These are phyloP conservation scores for Sturmia bella DNA, from an alignment of 2,888 invertebrate species.

Conservation along the genomic window DNA sequence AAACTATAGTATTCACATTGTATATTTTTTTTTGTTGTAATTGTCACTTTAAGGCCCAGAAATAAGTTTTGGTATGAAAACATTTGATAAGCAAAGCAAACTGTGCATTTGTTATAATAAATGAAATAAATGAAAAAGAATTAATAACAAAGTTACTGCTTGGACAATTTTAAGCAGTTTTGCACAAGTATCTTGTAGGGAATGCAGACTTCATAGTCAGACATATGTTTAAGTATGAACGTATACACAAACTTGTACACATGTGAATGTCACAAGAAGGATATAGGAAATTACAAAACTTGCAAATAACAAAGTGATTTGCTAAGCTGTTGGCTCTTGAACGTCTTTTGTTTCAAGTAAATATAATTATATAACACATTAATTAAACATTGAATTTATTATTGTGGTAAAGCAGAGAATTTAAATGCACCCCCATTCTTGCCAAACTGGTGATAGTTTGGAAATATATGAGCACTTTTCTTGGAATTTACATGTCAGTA, in stretches of 20 bases:
- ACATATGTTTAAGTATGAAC: not conserved
- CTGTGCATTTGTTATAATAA: not conserved
- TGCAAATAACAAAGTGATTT: not conserved
- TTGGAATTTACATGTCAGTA: not conserved
- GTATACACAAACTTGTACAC: not conserved
- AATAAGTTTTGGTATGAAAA: no score
- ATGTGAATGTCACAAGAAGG: no score
- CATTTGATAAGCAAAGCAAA: constrained; percentile 3
- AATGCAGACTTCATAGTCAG: not conserved
- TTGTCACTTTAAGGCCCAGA: no score
- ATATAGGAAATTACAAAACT: not conserved
- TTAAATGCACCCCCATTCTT: not conserved
- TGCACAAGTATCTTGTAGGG: not conserved
- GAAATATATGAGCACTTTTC: not conserved
- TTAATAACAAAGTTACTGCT: constrained; percentile 2
- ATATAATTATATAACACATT: constrained; percentile 28
- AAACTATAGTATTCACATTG: no score
- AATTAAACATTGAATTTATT: constrained; percentile 13
- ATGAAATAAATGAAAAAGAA: not conserved
- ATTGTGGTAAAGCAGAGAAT: constrained; percentile 4
- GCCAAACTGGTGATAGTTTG: constrained; percentile 1
- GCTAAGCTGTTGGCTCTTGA: not conserved
- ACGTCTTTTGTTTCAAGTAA: constrained; percentile 14
- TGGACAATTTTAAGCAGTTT: not conserved
- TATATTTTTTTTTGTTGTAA: no score